phyloP scores from a whole-genome alignment of 2,113 vertebrate genomes.

The Oncorhynchus mykiss region DNA sequence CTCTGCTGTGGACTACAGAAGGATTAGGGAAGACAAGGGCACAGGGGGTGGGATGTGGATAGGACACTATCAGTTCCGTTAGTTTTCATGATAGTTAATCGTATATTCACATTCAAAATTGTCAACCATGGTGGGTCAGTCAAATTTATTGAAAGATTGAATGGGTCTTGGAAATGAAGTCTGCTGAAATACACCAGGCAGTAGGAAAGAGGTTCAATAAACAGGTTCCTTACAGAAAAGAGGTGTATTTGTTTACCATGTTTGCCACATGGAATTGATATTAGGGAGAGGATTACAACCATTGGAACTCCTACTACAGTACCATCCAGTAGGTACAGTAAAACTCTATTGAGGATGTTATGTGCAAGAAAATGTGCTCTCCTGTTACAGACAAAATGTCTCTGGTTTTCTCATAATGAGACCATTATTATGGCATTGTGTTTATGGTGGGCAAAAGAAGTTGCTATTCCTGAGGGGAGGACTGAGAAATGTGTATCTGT shows the following conservation, averaged over 20 bases:
- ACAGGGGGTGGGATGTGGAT: conserved; percentile 41
- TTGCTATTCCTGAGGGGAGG: conserved; percentile 50
- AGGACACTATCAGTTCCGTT: conserved; percentile 45
- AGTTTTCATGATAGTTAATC: conserved; percentile 32
- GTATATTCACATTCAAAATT: background rate
- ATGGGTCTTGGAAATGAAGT: background rate
- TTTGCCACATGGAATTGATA: conserved; percentile 25
- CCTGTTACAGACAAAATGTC: conserved; percentile 54
- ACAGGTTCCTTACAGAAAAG: no score
- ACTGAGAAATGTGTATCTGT: conserved; percentile 41
- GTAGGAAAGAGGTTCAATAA: no score
- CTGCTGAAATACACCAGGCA: no score
- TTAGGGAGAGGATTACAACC: conserved; percentile 18
- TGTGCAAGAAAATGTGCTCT: conserved; percentile 50
- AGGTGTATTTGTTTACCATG: no score
- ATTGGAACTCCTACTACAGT: conserved; percentile 13
- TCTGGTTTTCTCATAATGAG: conserved; percentile 62
- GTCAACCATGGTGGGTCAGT: no score
- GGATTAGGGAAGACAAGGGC: conserved; percentile 58
- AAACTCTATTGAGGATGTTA: background rate
- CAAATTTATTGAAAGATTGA: background rate
- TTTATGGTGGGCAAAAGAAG: conserved; percentile 61
- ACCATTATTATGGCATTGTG: conserved; percentile 58
- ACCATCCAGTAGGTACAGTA: background rate
- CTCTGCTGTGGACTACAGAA: conserved; percentile 43